Percentiles rank a stretch among this genome's conserved stretches.
These are phyloP conservation scores for Macrosiphum euphorbiae DNA, from an alignment of 2,888 invertebrate species.

Conservation along the genomic window DNA sequence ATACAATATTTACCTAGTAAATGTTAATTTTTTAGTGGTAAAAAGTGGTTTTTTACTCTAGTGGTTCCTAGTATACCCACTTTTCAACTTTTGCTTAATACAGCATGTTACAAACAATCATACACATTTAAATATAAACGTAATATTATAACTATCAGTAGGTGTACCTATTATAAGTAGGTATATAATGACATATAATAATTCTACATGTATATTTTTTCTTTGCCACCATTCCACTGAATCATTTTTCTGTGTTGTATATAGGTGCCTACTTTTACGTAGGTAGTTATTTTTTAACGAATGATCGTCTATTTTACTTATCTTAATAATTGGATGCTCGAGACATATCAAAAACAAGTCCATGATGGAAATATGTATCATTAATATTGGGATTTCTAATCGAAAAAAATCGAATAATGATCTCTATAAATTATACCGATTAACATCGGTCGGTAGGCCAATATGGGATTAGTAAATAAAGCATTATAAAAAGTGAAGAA, in stretches of 20 bases:
- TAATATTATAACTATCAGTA: background rate
- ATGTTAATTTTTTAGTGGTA: no score
- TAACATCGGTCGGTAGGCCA: no score
- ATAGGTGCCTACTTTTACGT: background rate
- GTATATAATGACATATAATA: background rate
- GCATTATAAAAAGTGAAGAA: background rate
- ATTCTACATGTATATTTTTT: background rate
- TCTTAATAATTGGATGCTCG: background rate
- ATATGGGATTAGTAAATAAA: background rate
- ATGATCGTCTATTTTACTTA: background rate
- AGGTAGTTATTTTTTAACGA: background rate
- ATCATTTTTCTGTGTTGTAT: background rate
- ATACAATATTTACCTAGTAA: background rate
- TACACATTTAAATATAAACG: background rate
- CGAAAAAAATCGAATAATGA: background rate
- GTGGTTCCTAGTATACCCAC: no score
- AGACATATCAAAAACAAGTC: background rate
- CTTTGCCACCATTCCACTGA: background rate
- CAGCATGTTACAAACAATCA: background rate
- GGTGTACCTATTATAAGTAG: constrained; percentile 1
- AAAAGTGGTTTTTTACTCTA: no score
- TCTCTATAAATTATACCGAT: background rate
- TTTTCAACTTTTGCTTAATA: background rate
- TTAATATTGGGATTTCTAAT: background rate
- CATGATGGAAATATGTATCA: background rate